A percentile compares a stretch with the other conserved stretches of the same genome.
These are phyloP conservation scores for Drosophila siamana DNA, from an alignment of 2,888 invertebrate genomes.

Conservation along the genomic window DNA sequence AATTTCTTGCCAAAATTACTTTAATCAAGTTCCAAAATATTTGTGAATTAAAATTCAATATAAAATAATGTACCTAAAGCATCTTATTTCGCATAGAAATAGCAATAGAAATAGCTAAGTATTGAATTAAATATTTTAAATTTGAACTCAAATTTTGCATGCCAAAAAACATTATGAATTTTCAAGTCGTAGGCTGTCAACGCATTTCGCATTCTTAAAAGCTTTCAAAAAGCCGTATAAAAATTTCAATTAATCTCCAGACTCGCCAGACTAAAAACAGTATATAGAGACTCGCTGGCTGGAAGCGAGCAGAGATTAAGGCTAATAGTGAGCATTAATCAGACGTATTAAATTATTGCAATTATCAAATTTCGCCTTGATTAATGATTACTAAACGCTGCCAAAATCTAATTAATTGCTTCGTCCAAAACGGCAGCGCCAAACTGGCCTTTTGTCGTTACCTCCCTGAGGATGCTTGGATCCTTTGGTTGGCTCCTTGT, in stretches of 20 bases:
- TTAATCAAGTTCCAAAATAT: too few species aligned
- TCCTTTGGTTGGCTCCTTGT: background rate
- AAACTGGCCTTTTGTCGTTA: background rate
- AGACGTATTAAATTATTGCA: slow-evolving; percentile 47
- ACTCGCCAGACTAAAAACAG: background rate
- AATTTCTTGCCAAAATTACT: too few species aligned
- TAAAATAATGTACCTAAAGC: too few species aligned
- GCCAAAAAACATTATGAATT: background rate
- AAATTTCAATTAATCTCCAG: background rate
- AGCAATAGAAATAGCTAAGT: too few species aligned
- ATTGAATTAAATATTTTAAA: too few species aligned
- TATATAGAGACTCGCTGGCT: background rate
- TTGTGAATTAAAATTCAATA: too few species aligned
- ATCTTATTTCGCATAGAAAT: too few species aligned
- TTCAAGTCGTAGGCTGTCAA: background rate
- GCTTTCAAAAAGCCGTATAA: background rate
- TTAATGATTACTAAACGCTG: slow-evolving; percentile 51
- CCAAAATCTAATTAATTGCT: slow-evolving; percentile 62
- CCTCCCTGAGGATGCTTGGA: background rate
- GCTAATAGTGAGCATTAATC: slow-evolving; percentile 39
- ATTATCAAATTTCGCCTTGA: slow-evolving; percentile 70
- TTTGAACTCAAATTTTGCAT: too few species aligned
- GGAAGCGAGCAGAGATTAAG: background rate
- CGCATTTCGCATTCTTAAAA: background rate
- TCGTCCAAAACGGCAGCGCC: slow-evolving; percentile 11